A percentile compares a stretch with the other conserved stretches of the same genome.
These are phyloP conservation scores for Tortrix viridana DNA, from an alignment of 2,888 invertebrate genomes.

Conservation along the genomic window DNA sequence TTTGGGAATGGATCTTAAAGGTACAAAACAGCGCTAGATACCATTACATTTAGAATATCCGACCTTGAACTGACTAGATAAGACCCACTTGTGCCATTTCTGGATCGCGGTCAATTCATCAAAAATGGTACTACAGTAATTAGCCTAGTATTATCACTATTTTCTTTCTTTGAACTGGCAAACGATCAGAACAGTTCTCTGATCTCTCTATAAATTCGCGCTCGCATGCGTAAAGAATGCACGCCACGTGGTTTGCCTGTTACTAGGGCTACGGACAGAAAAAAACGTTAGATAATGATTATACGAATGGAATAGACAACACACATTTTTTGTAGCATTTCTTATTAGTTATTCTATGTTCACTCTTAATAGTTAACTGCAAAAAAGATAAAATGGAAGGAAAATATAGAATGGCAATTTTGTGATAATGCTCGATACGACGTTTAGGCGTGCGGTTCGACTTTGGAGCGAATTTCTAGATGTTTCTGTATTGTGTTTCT, in stretches of 20 bases:
- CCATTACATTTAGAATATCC: slow-evolving; percentile 22
- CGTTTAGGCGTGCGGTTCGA: slow-evolving; percentile 8
- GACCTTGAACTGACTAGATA: slow-evolving; percentile 20
- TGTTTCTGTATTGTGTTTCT: background rate
- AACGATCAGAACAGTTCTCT: slow-evolving; percentile 5
- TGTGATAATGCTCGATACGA: background rate
- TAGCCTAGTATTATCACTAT: background rate
- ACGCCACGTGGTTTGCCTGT: slow-evolving; percentile 29
- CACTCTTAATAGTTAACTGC: no score
- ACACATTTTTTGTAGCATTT: background rate
- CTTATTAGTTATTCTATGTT: no score
- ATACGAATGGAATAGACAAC: background rate
- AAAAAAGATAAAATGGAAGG: no score
- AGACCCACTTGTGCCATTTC: slow-evolving; percentile 14
- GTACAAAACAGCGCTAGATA: slow-evolving; percentile 45
- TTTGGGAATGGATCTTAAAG: slow-evolving; percentile 66
- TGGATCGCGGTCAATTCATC: slow-evolving; percentile 19
- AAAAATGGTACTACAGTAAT: background rate
- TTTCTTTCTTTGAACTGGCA: slow-evolving; percentile 13
- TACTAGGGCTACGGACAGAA: slow-evolving; percentile 21
- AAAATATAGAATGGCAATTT: background rate
- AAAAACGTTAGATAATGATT: background rate
- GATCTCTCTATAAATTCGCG: slow-evolving; percentile 3
- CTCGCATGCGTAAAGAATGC: slow-evolving; percentile 6
- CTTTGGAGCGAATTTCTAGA: slow-evolving; percentile 2